Evolutionary conservation across 2,888 invertebrate genomes (phyloP).

Genomic region (Pterobdella sp.): DNA sequence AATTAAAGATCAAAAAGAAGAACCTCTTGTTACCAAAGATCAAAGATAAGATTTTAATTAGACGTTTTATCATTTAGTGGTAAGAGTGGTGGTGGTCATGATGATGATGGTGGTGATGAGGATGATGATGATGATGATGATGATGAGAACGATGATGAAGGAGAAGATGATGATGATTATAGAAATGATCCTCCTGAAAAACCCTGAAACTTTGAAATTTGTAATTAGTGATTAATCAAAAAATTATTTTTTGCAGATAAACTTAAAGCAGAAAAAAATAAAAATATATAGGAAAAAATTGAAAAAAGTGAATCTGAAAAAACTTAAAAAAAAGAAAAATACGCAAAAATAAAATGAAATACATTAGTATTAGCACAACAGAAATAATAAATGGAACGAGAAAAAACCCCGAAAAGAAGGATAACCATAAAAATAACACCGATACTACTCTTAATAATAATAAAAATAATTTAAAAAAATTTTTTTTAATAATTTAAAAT

Average conservation of each 20-base stretch:
- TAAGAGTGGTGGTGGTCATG: background rate
- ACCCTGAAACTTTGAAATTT: background rate
- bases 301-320: background rate
- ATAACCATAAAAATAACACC: background rate
- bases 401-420: slow-evolving; percentile 8
- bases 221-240: background rate
- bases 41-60: background rate
- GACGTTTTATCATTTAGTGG: too few species aligned
- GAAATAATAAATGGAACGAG: slow-evolving; percentile 6
- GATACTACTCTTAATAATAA: slow-evolving; percentile 8
- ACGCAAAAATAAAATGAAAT: background rate
- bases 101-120: background rate
- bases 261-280: too few species aligned
- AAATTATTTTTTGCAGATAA: slow-evolving; percentile 6
- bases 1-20: background rate
- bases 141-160: background rate
- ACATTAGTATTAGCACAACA: background rate
- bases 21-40: background rate
- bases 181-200: background rate
- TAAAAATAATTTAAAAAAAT: slow-evolving; percentile 11
- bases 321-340: slow-evolving; percentile 1
- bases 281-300: background rate
- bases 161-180: background rate
- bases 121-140: slow-evolving; percentile 5
- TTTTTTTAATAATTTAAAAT: background rate